Evolutionary conservation across 2,113 vertebrate genomes (phyloP).

Genomic region (Cyphomyrus discorhynchus): DNA sequence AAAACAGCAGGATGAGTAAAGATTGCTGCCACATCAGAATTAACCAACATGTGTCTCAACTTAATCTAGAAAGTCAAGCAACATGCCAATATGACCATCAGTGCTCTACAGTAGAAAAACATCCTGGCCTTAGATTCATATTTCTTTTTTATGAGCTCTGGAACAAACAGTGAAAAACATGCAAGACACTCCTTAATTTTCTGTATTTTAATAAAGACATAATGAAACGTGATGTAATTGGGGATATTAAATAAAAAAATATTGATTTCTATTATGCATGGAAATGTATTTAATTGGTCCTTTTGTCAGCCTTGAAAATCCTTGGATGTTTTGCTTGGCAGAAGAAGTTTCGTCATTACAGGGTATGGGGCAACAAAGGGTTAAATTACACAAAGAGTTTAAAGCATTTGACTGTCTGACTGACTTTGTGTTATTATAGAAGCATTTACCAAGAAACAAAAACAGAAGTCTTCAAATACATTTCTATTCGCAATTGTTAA

Average conservation of each 20-base stretch:
- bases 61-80: not conserved
- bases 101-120: not conserved
- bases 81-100: not conserved
- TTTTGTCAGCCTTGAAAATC: not conserved
- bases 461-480: not conserved
- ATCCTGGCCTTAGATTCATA: not conserved
- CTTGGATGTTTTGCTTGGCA: not conserved
- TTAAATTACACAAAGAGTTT: not conserved
- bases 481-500: not conserved
- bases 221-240: too few species aligned
- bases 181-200: not conserved
- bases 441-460: not conserved
- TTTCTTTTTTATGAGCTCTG: not conserved
- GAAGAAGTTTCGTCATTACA: not conserved
- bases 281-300: not conserved
- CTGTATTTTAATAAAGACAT: not conserved
- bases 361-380: not conserved
- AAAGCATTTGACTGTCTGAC: not conserved
- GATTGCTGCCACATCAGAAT: not conserved
- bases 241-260: not conserved
- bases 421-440: not conserved
- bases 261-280: not conserved
- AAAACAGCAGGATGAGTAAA: constrained; percentile 6
- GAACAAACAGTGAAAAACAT: not conserved
- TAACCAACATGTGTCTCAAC: not conserved